phyloP scores from a whole-genome alignment of 1,140 invertebrate species.

The Drosophila trapezifrons region DNA sequence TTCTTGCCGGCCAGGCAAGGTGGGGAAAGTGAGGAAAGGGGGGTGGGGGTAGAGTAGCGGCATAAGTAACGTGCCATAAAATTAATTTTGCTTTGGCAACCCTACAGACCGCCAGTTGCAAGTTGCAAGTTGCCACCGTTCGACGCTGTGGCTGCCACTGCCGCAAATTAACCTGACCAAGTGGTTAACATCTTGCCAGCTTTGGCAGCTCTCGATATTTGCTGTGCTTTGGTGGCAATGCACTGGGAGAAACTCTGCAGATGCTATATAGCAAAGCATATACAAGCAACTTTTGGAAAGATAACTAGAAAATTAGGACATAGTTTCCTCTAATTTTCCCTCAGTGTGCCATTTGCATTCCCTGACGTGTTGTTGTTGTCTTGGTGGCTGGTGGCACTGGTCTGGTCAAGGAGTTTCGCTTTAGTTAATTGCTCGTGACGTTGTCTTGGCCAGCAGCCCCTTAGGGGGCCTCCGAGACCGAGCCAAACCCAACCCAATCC shows the following conservation, averaged over 20 bases:
- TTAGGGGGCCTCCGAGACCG: constrained; percentile 11
- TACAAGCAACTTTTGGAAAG: background rate
- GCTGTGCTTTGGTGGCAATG: constrained; percentile 4
- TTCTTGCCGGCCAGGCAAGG: constrained; percentile 19
- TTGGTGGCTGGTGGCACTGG: constrained; percentile 11
- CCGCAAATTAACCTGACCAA: constrained; percentile 62
- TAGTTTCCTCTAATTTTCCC: background rate
- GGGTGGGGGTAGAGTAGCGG: background rate
- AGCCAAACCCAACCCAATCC: constrained; percentile 10
- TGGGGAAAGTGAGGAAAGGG: background rate
- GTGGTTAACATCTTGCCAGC: constrained; percentile 38
- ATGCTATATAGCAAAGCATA: no score
- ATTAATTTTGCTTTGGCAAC: constrained; percentile 73
- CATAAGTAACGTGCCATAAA: constrained; percentile 65
- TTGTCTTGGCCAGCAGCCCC: constrained; percentile 45
- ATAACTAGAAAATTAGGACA: no score
- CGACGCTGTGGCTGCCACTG: constrained; percentile 30
- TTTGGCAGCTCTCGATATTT: constrained; percentile 47
- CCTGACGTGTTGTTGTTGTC: constrained; percentile 1
- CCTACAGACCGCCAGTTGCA: constrained; percentile 40
- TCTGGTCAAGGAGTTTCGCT: constrained; percentile 79
- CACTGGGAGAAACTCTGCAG: background rate
- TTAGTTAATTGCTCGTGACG: constrained; percentile 80
- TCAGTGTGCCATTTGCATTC: constrained; percentile 30
- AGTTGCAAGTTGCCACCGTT: constrained; percentile 55